Evolutionary conservation across 2,113 vertebrate genomes (phyloP).

Genomic region (Hymenochirus boettgeri): DNA sequence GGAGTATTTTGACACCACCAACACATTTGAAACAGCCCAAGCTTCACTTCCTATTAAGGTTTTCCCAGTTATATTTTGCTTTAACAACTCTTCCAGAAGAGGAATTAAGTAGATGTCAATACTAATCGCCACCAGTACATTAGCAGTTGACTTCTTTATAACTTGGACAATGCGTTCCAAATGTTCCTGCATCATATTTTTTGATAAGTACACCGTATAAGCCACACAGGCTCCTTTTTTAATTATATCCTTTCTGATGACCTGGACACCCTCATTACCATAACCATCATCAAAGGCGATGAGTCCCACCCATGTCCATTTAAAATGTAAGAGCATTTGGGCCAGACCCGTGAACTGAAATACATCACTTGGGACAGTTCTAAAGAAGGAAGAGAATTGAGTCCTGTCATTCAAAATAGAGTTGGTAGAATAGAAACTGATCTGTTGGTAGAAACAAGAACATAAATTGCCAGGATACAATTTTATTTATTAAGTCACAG

Average conservation of each 20-base stretch:
- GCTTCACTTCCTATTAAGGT: neutral
- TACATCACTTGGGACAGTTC: slow-evolving; percentile 10
- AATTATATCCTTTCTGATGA: neutral
- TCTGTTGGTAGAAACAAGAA: neutral
- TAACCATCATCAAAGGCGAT: slow-evolving; percentile 31
- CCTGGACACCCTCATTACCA: slow-evolving; percentile 14
- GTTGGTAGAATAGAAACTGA: neutral
- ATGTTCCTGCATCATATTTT: neutral
- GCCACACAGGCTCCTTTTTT: slow-evolving; percentile 6
- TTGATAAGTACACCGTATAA: neutral
- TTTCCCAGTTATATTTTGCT: neutral
- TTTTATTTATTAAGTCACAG: no score
- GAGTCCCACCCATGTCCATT: slow-evolving; percentile 37
- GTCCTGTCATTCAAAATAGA: neutral
- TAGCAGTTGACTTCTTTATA: neutral
- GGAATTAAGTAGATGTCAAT: neutral
- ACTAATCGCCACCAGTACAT: neutral
- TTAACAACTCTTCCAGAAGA: neutral
- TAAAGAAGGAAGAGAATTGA: slow-evolving; percentile 44
- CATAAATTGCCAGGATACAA: no score
- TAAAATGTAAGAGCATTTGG: slow-evolving; percentile 21
- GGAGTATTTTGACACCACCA: neutral
- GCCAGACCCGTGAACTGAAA: slow-evolving; percentile 19
- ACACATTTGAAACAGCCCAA: neutral
- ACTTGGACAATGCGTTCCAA: neutral